Conservation (phyloP, 2,888 invertebrate species). For the Camponotus fellah region DNA sequence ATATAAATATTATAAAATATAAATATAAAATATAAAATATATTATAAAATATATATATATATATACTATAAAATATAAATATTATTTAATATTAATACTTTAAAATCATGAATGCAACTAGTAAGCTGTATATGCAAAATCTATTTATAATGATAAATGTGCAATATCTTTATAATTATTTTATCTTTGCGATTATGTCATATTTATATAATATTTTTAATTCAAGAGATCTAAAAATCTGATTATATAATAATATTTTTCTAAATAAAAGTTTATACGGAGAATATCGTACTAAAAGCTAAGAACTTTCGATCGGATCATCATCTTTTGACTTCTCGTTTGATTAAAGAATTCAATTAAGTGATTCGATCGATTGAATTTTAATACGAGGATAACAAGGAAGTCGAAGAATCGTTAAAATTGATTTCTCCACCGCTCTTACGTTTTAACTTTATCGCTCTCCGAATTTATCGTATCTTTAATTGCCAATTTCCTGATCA, state of each 20-base stretch:
- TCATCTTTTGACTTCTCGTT: background rate
- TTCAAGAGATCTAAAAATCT: background rate
- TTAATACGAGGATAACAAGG: slow-evolving; percentile 25
- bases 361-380: background rate
- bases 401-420: slow-evolving; percentile 55
- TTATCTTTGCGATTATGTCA: background rate
- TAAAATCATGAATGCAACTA: background rate
- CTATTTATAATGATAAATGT: background rate
- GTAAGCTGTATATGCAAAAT: background rate
- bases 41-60: too few relatives aligned
- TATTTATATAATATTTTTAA: background rate
- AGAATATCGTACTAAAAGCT: background rate
- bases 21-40: too few relatives aligned
- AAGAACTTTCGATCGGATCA: background rate
- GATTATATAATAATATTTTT: background rate
- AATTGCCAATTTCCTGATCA: slow-evolving; percentile 70
- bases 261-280: background rate
- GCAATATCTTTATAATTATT: background rate
- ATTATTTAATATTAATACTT: background rate
- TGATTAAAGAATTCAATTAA: slow-evolving; percentile 28
- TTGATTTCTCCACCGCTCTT: slow-evolving; percentile 41
- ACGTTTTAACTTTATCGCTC: slow-evolving; percentile 48
- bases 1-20: too few relatives aligned
- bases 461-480: slow-evolving; percentile 54
- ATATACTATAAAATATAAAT: too few relatives aligned